A percentile compares a stretch with the other conserved stretches of the same genome.
Conservation (phyloP, 2,797 vertebrate species). For the Vespertilio murinus region DNA sequence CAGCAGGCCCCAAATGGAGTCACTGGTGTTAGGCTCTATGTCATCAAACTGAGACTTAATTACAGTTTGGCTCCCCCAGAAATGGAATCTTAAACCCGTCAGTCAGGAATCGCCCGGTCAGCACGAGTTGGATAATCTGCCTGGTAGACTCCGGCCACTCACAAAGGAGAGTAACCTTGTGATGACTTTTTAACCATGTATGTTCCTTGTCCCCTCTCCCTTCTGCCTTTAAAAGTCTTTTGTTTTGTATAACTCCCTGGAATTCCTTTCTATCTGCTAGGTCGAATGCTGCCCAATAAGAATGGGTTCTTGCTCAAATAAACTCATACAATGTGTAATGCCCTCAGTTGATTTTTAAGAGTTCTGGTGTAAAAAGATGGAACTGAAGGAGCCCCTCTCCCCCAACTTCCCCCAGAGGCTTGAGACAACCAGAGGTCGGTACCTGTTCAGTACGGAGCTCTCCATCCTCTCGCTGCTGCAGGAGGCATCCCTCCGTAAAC, state of each 20-base stretch:
- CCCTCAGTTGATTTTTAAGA: not conserved
- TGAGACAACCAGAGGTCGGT: accelerated
- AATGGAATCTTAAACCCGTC: not conserved
- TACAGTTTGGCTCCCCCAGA: not conserved
- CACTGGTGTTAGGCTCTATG: not conserved
- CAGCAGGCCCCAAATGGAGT: not conserved
- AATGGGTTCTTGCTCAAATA: not conserved
- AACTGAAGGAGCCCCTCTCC: not conserved
- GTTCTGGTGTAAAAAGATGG: not conserved
- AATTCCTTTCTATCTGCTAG: not conserved
- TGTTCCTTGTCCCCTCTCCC: not conserved
- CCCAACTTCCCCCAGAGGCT: accelerated
- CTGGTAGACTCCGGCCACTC: not conserved
- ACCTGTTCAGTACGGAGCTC: not conserved
- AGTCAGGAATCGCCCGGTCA: not conserved
- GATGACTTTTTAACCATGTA: not conserved
- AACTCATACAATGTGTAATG: not conserved
- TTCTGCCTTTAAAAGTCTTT: not conserved
- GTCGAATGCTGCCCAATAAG: not conserved
- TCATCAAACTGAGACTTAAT: not conserved
- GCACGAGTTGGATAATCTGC: not conserved
- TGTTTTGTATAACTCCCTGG: not conserved
- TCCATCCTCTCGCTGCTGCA: accelerated
- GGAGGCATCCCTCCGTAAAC: too few species aligned
- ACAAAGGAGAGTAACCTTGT: not conserved